Conservation (phyloP, 2,797 vertebrate genomes). For the Jordanella pulchra region DNA sequence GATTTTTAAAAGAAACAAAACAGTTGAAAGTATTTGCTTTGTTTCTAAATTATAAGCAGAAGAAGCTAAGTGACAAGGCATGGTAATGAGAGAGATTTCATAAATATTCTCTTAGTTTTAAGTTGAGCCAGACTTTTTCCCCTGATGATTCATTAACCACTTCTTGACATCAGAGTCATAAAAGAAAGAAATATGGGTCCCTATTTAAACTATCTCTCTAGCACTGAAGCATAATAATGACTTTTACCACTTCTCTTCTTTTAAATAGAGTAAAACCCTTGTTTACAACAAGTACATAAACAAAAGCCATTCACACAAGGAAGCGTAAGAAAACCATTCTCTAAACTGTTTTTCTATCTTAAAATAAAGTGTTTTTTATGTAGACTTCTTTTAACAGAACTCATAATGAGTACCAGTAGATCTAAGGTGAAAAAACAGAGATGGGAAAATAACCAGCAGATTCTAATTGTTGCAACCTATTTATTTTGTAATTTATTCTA, state of each 20-base stretch:
- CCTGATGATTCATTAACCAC: conserved; percentile 16
- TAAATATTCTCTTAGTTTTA: conserved; percentile 1
- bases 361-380: too few relatives aligned
- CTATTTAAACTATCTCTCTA: background rate
- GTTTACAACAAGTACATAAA: background rate
- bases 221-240: background rate
- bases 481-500: background rate
- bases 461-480: background rate
- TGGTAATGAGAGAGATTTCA: conserved; percentile 15
- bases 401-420: too few relatives aligned
- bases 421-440: too few relatives aligned
- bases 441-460: background rate
- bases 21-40: background rate
- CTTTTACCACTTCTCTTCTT: background rate
- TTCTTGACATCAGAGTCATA: conserved; percentile 4
- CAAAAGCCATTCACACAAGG: background rate
- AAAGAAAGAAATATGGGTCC: background rate
- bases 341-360: background rate
- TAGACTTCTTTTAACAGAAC: too few relatives aligned
- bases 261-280: background rate
- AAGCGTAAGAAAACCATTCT: background rate
- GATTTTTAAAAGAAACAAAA: background rate
- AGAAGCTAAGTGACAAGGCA: background rate
- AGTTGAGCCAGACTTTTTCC: conserved; percentile 1
- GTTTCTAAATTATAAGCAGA: conserved; percentile 5